Evolutionary conservation across 2,797 vertebrate species (phyloP).

Genomic region (Thamnophis elegans): DNA sequence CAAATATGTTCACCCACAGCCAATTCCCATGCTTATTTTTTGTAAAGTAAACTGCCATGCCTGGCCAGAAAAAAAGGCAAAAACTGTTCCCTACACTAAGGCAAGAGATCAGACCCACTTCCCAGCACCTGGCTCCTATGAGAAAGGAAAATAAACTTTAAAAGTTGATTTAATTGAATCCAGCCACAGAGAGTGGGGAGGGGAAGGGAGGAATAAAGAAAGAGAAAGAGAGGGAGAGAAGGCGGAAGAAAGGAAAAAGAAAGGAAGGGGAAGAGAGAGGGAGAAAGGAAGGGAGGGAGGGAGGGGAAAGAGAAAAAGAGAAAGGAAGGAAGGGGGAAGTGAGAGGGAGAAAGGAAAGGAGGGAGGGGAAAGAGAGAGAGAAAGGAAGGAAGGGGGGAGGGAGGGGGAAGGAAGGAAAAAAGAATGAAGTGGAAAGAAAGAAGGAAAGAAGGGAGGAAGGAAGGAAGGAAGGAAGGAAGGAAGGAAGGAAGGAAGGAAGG

Average conservation of each 20-base stretch:
- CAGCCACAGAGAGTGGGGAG: not conserved
- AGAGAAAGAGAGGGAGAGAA: not conserved
- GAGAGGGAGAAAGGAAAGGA: too few species aligned
- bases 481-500: too few species aligned
- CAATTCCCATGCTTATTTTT: not conserved
- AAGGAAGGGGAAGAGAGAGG: too few species aligned
- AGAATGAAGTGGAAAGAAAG: too few species aligned
- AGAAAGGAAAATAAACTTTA: not conserved
- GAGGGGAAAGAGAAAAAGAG: too few species aligned
- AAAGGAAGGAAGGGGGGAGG: too few species aligned
- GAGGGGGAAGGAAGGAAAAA: not conserved
- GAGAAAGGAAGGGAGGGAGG: too few species aligned
- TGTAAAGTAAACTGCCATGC: not conserved
- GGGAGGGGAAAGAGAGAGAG: too few species aligned
- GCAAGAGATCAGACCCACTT: not conserved
- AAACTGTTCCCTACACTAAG: not conserved
- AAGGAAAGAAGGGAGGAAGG: too few species aligned
- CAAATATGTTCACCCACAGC: not conserved
- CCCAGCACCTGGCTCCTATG: not conserved
- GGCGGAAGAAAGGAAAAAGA: too few species aligned
- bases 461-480: not conserved
- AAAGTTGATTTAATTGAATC: not conserved
- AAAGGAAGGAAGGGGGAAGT: too few species aligned
- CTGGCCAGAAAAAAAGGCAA: not conserved
- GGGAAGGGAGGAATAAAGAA: too few species aligned